Evolutionary conservation across 2,797 vertebrate genomes (phyloP), one percentile per base, ranked within the genome.

Genomic region (Enteromius afrohamiltoni): DNA sequence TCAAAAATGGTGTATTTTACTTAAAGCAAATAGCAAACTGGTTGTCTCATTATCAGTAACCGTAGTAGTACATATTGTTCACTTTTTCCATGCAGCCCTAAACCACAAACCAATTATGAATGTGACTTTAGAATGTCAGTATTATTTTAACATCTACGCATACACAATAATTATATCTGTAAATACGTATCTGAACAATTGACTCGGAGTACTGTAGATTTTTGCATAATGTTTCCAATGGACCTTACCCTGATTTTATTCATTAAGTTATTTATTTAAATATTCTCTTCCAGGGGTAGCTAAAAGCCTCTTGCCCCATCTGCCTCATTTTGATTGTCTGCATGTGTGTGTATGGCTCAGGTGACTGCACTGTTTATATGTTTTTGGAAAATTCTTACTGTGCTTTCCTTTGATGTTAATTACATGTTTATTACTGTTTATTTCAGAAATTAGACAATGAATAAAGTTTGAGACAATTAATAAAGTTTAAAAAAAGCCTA

Each of bases 201-300:
- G 2, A 17, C 47, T 37, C 7, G 8, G 26, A 79, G 47, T 53
- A 14, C 49, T 81, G 79, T 81, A 47, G 7, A 42, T 55, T 68
- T 79, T 40, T 34, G 26, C 21, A 7, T 17, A 19, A 21, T 14
- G 3, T 60, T 23, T 60, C 31, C n/a, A 8, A 4, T 60, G 55
- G 16, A 77, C 42, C 45, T 67, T 68, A 64, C 16, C n/a, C 17
- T 86, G 82, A 88, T 86, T 83, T 79, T 75, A 86, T 69, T 83
- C 86, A 85, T 70, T 86, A 88, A 91, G 89, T 91, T 95, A 94
- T 94, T 94, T 75, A 93, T 93, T 93, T 94, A 89, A 89, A 87
- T 90, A 67, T 89, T 37, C 88, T 40, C 87, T 82, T 29, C 60
- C 64, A 79, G 79, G 81, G 31, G 85, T 83, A 26, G 70, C 69